These are phyloP conservation scores for Dysmachus trigonus DNA, from an alignment of 2,888 invertebrate species.

Conservation along the genomic window DNA sequence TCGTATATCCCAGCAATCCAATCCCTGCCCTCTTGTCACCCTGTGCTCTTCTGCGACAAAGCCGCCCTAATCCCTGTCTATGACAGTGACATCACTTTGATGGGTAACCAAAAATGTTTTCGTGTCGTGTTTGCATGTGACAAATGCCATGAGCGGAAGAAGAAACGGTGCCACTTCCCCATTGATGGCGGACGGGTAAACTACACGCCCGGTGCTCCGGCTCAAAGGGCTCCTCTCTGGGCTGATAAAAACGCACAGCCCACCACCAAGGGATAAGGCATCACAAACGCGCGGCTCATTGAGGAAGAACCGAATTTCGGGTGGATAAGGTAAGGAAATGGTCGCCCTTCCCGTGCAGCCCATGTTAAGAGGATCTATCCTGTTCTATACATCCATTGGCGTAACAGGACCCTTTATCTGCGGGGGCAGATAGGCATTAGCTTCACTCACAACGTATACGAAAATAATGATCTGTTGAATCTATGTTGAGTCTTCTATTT, in stretches of 20 bases:
- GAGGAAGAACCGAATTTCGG: background rate
- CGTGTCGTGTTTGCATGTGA: constrained; percentile 49
- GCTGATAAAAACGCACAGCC: background rate
- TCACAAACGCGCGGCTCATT: background rate
- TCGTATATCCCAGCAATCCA: background rate
- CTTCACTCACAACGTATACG: background rate
- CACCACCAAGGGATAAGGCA: background rate
- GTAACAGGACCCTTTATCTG: background rate
- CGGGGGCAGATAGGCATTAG: background rate
- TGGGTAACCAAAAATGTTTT: constrained; percentile 50
- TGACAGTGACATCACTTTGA: constrained; percentile 51
- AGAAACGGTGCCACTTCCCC: constrained; percentile 29
- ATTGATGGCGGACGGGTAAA: background rate
- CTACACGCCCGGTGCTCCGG: background rate
- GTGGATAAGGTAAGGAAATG: background rate
- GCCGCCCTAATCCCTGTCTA: constrained; percentile 49
- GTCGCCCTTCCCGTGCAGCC: background rate
- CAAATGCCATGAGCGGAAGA: constrained; percentile 43
- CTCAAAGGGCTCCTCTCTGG: background rate
- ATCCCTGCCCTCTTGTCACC: constrained; percentile 18
- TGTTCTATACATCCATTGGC: background rate
- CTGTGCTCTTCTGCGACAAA: constrained; percentile 7
- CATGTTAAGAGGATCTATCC: background rate
- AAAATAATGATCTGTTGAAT: background rate
- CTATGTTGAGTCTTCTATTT: background rate